Conservation (phyloP, 2,888 invertebrate genomes). For the Danaus chrysippus region DNA sequence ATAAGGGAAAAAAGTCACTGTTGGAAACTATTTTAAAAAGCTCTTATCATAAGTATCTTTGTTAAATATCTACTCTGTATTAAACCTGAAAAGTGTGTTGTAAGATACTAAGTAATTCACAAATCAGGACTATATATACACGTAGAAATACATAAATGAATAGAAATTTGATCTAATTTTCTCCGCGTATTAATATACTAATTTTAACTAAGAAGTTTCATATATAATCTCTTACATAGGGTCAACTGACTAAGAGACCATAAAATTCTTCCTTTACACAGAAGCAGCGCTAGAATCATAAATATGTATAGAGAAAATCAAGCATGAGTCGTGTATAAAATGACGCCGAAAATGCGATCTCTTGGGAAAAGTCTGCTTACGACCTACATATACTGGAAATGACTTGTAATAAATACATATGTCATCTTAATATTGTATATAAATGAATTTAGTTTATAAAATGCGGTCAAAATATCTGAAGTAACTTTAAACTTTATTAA, state of each 20-base stretch:
- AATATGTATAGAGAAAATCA: slow-evolving; percentile 77
- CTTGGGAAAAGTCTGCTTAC: slow-evolving; percentile 54
- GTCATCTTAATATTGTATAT: not conserved
- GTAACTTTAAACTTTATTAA: too few species aligned
- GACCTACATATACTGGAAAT: slow-evolving; percentile 31
- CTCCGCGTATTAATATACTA: not conserved
- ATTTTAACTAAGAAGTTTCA: not conserved
- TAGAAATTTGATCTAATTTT: too few species aligned
- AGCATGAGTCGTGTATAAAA: slow-evolving; percentile 77
- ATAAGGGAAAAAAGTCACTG: too few species aligned
- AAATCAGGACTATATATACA: too few species aligned
- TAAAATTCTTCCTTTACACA: slow-evolving; percentile 64
- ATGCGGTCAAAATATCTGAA: not conserved
- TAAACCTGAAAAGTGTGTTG: too few species aligned
- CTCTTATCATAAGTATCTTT: too few species aligned
- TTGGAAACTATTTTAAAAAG: too few species aligned
- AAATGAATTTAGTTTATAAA: not conserved
- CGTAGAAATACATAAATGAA: too few species aligned
- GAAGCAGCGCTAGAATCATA: slow-evolving; percentile 63
- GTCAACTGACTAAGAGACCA: slow-evolving; percentile 64
- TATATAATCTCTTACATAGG: slow-evolving; percentile 33
- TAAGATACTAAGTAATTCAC: too few species aligned
- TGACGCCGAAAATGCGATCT: slow-evolving; percentile 75
- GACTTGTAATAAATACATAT: slow-evolving; percentile 15
- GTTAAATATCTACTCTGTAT: too few species aligned